Conservation (phyloP, 2,113 vertebrate species). For the Daphoenositta chrysoptera region DNA sequence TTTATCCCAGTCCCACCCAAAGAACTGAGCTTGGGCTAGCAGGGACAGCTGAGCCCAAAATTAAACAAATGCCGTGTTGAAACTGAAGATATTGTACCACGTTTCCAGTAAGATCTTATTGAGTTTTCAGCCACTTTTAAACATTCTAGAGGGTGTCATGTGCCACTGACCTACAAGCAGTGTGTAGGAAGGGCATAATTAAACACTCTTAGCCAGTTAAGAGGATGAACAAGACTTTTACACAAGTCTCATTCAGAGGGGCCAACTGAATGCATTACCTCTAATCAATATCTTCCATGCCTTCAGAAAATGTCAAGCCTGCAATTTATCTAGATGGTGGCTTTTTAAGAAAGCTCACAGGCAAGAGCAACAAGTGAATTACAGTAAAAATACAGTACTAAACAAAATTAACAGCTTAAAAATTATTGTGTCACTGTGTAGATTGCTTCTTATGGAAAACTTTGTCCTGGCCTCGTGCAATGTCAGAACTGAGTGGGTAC, state of each 20-base stretch:
- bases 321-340: not conserved
- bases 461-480: not conserved
- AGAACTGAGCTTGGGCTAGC: slow-evolving; percentile 13
- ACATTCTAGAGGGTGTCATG: not conserved
- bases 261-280: not conserved
- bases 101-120: not conserved
- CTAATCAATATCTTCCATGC: not conserved
- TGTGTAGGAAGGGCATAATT: not conserved
- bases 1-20: slow-evolving; percentile 30
- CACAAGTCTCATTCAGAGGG: not conserved
- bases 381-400: not conserved
- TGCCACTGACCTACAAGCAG: not conserved
- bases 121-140: not conserved
- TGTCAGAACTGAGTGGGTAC: not conserved
- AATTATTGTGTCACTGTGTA: not conserved
- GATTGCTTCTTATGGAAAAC: not conserved
- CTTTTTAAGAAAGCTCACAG: not conserved
- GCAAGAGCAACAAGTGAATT: not conserved
- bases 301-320: not conserved
- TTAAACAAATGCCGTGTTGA: not conserved
- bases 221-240: not conserved
- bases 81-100: not conserved
- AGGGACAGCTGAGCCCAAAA: slow-evolving; percentile 28
- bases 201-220: not conserved
- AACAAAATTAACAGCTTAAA: not conserved